Conservation (phyloP, 1,140 invertebrate species). For the Oscheius sp. region DNA sequence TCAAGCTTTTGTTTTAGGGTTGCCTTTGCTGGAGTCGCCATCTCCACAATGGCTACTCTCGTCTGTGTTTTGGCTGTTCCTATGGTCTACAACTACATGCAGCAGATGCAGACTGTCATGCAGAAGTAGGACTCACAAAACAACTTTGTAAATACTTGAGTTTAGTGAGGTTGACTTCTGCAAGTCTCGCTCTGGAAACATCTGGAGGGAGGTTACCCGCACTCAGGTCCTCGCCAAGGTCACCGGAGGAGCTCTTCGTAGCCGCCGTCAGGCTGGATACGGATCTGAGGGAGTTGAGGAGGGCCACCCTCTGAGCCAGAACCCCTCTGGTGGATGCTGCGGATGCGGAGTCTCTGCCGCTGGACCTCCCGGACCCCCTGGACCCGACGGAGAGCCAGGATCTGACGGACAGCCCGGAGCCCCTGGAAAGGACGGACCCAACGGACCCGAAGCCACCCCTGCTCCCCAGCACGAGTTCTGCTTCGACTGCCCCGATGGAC, state of each 20-base stretch:
- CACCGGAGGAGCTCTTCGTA: constrained; percentile 24
- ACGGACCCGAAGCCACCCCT: constrained; percentile 29
- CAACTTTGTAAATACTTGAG: too few relatives aligned
- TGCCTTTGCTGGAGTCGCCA: constrained; percentile 35
- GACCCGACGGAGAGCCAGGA: constrained; percentile 46
- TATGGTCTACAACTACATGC: constrained; percentile 45
- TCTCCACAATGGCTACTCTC: constrained; percentile 39
- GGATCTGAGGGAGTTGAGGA: constrained; percentile 29
- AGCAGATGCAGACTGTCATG: constrained; percentile 44
- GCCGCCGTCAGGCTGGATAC: constrained; percentile 38
- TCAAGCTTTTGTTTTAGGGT: too few relatives aligned
- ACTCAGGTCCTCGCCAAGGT: constrained; percentile 45
- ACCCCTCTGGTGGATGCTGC: constrained; percentile 32
- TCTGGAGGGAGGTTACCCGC: constrained; percentile 46
- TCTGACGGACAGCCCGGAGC: constrained; percentile 19
- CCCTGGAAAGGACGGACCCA: constrained; percentile 28
- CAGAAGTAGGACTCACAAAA: too few relatives aligned
- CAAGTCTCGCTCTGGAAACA: constrained; percentile 42
- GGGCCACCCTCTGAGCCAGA: constrained; percentile 24
- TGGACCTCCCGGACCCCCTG: constrained; percentile 36
- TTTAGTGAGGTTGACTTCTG: constrained; percentile 49
- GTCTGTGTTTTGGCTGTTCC: constrained; percentile 39
- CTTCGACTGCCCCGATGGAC: constrained; percentile 48
- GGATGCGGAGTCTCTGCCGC: constrained; percentile 37
- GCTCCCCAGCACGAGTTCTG: constrained; percentile 38